Conservation (phyloP, 2,113 vertebrate genomes). For the Otus sunia region DNA sequence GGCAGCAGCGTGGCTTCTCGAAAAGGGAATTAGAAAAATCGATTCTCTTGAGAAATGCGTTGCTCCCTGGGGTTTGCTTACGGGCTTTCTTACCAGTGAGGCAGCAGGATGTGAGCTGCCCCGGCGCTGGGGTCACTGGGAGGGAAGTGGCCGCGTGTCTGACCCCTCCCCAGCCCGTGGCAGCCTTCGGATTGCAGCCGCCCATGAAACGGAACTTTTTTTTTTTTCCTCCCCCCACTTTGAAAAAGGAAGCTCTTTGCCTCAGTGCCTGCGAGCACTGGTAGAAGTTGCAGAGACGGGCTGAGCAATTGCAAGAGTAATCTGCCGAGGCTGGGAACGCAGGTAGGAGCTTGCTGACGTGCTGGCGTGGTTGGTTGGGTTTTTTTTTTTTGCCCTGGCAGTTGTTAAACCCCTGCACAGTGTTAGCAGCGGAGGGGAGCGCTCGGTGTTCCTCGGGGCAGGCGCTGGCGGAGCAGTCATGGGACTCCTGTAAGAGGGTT, state of each 20-base stretch:
- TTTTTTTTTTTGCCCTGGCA: background rate
- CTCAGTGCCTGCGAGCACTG: rapidly evolving
- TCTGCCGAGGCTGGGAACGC: background rate
- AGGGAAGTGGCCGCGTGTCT: slow-evolving; percentile 2
- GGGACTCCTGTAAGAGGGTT: background rate
- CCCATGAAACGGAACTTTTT: background rate
- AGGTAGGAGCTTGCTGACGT: slow-evolving; percentile 1
- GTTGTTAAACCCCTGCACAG: background rate
- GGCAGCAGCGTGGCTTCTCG: background rate
- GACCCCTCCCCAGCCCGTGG: background rate
- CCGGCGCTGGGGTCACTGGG: background rate
- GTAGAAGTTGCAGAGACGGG: background rate
- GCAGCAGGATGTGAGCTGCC: background rate
- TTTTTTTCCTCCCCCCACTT: background rate
- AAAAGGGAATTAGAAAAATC: background rate
- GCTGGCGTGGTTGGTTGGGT: background rate
- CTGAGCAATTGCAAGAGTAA: background rate
- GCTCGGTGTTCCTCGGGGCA: background rate
- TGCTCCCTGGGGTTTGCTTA: background rate
- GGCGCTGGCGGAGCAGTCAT: background rate
- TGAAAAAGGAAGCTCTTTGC: background rate
- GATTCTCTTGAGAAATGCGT: rapidly evolving
- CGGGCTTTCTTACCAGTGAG: background rate
- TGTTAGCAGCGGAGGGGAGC: background rate
- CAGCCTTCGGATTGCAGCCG: background rate